Evolutionary conservation across 2,888 invertebrate genomes (phyloP).

Genomic region (Sthenelais limicola): DNA sequence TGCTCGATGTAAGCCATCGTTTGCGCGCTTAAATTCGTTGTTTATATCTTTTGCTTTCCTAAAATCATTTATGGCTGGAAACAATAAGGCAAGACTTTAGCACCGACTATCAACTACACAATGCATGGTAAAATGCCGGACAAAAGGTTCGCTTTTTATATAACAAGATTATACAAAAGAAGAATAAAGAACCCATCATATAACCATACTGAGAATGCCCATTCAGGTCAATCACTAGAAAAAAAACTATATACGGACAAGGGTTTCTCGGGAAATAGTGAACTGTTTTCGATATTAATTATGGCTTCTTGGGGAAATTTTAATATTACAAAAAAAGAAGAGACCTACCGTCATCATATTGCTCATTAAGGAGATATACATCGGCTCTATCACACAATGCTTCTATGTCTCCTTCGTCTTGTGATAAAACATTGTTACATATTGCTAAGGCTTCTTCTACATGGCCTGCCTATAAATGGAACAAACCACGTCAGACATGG

Average conservation of each 20-base stretch:
- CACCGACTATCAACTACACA: too few relatives aligned
- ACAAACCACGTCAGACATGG: too few relatives aligned
- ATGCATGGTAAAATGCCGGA: too few relatives aligned
- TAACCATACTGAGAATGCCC: background rate
- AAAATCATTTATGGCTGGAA: conserved; percentile 85
- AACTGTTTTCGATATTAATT: background rate
- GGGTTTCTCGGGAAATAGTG: background rate
- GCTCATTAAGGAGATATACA: conserved; percentile 88
- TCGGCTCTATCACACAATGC: conserved; percentile 93
- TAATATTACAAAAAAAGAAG: conserved; percentile 67
- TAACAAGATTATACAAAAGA: too few relatives aligned
- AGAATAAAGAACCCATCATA: background rate
- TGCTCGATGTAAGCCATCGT: conserved; percentile 89
- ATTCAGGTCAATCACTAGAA: background rate
- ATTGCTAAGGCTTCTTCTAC: conserved; percentile 81
- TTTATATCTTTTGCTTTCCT: conserved; percentile 89
- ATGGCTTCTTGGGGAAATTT: background rate
- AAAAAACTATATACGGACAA: background rate
- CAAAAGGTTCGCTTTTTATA: too few relatives aligned
- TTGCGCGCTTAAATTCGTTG: conserved; percentile 83
- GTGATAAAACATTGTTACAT: conserved; percentile 86
- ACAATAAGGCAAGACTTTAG: too few relatives aligned
- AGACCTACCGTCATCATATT: conserved; percentile 85
- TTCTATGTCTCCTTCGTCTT: conserved; percentile 80
- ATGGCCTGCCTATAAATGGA: conserved; percentile 78